phyloP scores from a whole-genome alignment of 1,140 invertebrate species.

The Caenorhabditis remanei region DNA sequence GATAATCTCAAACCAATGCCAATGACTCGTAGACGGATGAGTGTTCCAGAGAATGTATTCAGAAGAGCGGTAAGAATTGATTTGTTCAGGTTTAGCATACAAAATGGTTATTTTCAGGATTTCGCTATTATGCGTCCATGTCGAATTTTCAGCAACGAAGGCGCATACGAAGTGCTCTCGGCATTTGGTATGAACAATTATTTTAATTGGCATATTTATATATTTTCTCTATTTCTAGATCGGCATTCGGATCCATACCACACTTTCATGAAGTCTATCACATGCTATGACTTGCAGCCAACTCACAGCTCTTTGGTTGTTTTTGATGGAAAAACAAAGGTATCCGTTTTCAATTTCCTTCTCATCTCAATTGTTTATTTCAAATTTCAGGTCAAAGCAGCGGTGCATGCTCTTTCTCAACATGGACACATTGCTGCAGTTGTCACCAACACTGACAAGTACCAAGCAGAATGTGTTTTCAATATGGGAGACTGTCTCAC shows the following conservation, averaged over 20 bases:
- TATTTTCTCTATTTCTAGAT: background rate
- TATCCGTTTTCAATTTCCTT: background rate
- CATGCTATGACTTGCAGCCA: slow-evolving; percentile 49
- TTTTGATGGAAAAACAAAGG: slow-evolving; percentile 50
- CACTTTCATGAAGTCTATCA: slow-evolving; percentile 49
- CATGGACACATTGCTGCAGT: slow-evolving; percentile 41
- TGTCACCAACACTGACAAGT: slow-evolving; percentile 29
- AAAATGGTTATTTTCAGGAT: background rate
- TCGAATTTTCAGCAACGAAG: slow-evolving; percentile 15
- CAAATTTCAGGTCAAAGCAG: slow-evolving; percentile 26
- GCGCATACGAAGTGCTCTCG: slow-evolving; percentile 20
- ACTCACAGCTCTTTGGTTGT: slow-evolving; percentile 44
- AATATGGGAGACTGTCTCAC: slow-evolving; percentile 52
- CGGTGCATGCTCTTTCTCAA: slow-evolving; percentile 33
- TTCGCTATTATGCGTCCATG: slow-evolving; percentile 39
- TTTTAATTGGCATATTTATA: background rate
- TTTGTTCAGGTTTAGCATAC: background rate
- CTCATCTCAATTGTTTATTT: no score
- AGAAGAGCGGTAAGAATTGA: slow-evolving; percentile 30
- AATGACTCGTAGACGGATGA: slow-evolving; percentile 23
- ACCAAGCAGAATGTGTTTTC: slow-evolving; percentile 34
- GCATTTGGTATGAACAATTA: slow-evolving; percentile 4
- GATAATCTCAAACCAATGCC: slow-evolving; percentile 33
- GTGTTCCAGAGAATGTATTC: slow-evolving; percentile 27
- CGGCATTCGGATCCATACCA: slow-evolving; percentile 44